A percentile compares a stretch with the other conserved stretches of the same genome.
Evolutionary conservation across 2,113 vertebrate species (phyloP).

Genomic region (Thalassarche chlororhynchos): DNA sequence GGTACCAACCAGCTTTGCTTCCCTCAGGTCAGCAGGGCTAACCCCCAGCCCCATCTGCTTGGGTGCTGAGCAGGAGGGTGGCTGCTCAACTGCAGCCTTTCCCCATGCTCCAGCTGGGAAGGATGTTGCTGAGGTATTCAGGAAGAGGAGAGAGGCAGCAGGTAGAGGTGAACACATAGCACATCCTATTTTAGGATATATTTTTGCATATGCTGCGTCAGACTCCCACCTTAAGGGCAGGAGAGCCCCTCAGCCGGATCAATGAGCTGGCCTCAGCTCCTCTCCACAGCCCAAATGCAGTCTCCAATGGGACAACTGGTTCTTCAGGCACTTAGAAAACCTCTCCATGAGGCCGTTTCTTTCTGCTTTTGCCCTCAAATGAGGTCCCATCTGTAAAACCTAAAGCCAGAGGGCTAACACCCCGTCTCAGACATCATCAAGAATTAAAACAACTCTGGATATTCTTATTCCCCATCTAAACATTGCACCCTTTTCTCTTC

Average conservation of each 20-base stretch:
- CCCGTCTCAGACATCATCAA: background rate
- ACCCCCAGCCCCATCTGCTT: background rate
- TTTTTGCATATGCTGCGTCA: background rate
- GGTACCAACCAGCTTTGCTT: background rate
- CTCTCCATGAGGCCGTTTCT: background rate
- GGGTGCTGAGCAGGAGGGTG: background rate
- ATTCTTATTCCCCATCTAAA: background rate
- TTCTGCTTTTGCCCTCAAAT: background rate
- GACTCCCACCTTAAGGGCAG: background rate
- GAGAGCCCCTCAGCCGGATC: background rate
- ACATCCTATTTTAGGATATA: background rate
- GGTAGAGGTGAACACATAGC: rapidly evolving
- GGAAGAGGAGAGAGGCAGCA: background rate
- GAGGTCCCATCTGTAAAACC: background rate
- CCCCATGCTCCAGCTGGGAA: background rate
- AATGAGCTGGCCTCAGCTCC: background rate
- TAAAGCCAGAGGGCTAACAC: background rate
- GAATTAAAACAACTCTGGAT: background rate
- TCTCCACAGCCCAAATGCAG: rapidly evolving
- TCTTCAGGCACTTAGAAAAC: background rate
- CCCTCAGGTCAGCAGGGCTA: background rate
- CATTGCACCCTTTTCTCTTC: background rate
- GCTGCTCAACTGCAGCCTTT: background rate
- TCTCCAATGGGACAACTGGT: background rate
- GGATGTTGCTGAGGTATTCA: background rate